Evolutionary conservation across 2,888 invertebrate genomes (phyloP), one percentile per base, ranked within the genome.

Genomic region (Mystacides longicornis): DNA sequence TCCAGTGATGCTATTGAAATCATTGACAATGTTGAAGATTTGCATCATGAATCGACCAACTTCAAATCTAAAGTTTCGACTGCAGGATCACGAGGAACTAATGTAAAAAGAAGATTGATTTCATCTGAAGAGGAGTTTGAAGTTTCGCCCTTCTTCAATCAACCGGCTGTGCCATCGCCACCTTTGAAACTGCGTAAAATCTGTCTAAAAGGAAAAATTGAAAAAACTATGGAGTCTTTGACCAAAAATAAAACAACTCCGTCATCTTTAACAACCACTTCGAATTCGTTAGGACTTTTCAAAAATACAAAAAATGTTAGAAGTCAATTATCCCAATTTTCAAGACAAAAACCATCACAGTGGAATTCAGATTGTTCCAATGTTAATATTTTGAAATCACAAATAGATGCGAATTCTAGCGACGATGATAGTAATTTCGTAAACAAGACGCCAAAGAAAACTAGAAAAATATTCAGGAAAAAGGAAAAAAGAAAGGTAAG

Each of bases 131-230:
- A 67, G 42, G 52, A 60, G 2, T 60, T 65, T 52, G 66, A 64
- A 48, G 65, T 67, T 20, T 76, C 76, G 0, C 74, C 74, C 16
- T 75, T 70, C 64, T 77, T 75, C 55, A 69, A 62, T 60, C 76
- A 76, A 61, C 70, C 67, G 62, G 69, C 50, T 56, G 74, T 46
- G 9, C 22, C 47, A 19, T 9, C 20, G 20, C 11, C 20, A 3
- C 45, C 20, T 19, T 3, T 19, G 18, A 20, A 20, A 19, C 23
- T 23, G 20, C 21, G 27, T 16, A 52, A 43, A 33, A 19, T 52
- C 14, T 53, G 53, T 20, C 19, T 56, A 2, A 53, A 33, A 53
- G 56, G 53, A 20, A 56, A 56, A 20, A 22, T 56, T n/a, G 37
- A 21, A 37, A 55, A 33, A 19, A 48, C 9, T 20, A 42, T 48